These are phyloP conservation scores for Dasyurus viverrinus DNA, from an alignment of 2,113 vertebrate species.

Conservation along the genomic window DNA sequence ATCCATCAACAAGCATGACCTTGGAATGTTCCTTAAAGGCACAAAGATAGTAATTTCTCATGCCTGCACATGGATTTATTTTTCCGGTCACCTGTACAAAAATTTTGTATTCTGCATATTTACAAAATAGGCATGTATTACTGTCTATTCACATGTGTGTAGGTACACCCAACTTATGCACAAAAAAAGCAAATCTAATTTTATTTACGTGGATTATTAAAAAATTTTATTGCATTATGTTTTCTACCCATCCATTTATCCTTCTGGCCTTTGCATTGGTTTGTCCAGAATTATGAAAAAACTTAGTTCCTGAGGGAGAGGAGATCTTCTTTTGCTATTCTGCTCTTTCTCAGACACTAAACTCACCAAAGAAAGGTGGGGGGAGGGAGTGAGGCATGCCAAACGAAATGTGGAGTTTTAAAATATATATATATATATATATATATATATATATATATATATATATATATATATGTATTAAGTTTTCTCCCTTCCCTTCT, in stretches of 20 bases:
- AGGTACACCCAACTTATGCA: rapidly evolving
- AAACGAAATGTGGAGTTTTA: background rate
- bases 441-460: no score
- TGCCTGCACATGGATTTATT: background rate
- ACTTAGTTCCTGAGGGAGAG: background rate
- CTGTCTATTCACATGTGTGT: background rate
- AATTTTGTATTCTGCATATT: rapidly evolving
- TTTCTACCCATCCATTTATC: background rate
- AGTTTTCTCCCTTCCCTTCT: slow-evolving; percentile 17
- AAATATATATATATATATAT: no score
- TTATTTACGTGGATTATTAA: background rate
- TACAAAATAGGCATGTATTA: background rate
- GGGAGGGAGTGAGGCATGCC: background rate
- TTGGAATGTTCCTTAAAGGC: background rate
- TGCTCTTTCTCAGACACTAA: slow-evolving; percentile 6
- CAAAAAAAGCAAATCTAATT: background rate
- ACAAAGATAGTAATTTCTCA: background rate
- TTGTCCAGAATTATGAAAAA: background rate
- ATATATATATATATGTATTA: background rate
- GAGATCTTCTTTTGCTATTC: background rate
- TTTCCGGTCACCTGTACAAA: background rate
- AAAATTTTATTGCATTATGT: background rate
- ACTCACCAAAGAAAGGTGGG: background rate
- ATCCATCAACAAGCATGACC: background rate
- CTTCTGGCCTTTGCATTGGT: background rate